Percentiles rank a stretch among this genome's conserved stretches.
Evolutionary conservation across 2,888 invertebrate species (phyloP).

Genomic region (Miltochrista miniata): DNA sequence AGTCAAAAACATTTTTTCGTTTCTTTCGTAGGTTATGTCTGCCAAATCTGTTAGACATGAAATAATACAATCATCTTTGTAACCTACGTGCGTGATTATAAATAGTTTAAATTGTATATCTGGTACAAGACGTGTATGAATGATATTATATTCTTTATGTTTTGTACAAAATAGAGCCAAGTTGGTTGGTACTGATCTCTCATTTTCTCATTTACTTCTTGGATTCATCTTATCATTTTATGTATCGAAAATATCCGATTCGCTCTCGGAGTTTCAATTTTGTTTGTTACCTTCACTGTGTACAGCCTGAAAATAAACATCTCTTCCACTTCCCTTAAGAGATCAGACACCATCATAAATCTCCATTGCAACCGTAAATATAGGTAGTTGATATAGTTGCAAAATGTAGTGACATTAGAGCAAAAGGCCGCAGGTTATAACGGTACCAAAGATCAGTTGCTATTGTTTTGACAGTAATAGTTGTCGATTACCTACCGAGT

Average conservation of each 20-base stretch:
- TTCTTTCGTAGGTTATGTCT: conserved; percentile 2
- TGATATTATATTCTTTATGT: no score
- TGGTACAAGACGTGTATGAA: background rate
- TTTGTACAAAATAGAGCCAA: no score
- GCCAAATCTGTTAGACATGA: background rate
- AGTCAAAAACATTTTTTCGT: conserved; percentile 12
- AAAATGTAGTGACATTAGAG: conserved; percentile 37
- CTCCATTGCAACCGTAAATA: conserved; percentile 13
- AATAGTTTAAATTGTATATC: background rate
- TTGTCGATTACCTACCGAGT: conserved; percentile 56
- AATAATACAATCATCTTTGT: conserved; percentile 4
- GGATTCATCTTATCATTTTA: background rate
- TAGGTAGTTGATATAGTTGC: conserved; percentile 4
- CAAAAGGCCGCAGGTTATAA: conserved; percentile 52
- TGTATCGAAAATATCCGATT: no score
- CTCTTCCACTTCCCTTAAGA: no score
- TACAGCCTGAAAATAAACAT: no score
- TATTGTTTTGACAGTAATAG: conserved; percentile 79
- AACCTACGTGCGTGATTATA: background rate
- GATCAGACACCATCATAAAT: background rate
- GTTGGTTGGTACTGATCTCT: no score
- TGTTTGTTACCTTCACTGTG: no score
- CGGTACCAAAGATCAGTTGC: conserved; percentile 61
- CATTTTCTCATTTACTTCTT: background rate
- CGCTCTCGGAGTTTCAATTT: no score